Evolutionary conservation across 2,888 invertebrate species (phyloP).

Genomic region (Rhabditophanes sp.): DNA sequence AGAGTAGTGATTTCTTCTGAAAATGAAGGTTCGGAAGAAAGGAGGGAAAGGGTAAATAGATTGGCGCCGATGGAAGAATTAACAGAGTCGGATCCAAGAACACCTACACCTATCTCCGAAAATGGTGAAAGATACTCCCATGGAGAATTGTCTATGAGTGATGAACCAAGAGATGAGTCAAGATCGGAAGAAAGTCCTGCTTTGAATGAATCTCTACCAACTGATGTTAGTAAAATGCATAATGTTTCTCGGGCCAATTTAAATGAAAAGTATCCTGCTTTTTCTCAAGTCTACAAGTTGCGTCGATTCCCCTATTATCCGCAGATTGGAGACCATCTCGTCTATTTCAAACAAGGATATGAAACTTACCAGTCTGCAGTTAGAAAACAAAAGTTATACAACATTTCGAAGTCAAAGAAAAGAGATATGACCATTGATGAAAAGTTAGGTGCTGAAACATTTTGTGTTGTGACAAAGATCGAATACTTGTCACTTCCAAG

Average conservation of each 20-base stretch:
- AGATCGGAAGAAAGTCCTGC: not conserved
- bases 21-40: too few species aligned
- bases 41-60: too few species aligned
- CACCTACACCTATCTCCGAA: too few species aligned
- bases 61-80: too few species aligned
- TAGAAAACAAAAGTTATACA: slow-evolving; percentile 39
- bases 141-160: too few species aligned
- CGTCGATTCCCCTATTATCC: slow-evolving; percentile 89
- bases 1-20: too few species aligned
- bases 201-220: not conserved
- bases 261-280: too few species aligned
- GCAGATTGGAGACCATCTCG: slow-evolving; percentile 53
- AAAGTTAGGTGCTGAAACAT: slow-evolving; percentile 16
- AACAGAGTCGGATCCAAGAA: too few species aligned
- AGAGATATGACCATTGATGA: slow-evolving; percentile 2
- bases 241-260: not conserved
- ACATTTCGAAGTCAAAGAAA: slow-evolving; percentile 1
- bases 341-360: slow-evolving; percentile 52
- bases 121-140: too few species aligned
- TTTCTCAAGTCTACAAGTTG: too few species aligned
- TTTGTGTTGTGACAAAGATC: slow-evolving; percentile 57
- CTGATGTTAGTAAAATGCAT: not conserved
- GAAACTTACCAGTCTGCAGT: slow-evolving; percentile 73
- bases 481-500: slow-evolving; percentile 78
- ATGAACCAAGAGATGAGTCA: too few species aligned